phyloP scores from a whole-genome alignment of 30 jellyfish, hydroid and myxozoan genomes.

The Aurelia sp. region DNA sequence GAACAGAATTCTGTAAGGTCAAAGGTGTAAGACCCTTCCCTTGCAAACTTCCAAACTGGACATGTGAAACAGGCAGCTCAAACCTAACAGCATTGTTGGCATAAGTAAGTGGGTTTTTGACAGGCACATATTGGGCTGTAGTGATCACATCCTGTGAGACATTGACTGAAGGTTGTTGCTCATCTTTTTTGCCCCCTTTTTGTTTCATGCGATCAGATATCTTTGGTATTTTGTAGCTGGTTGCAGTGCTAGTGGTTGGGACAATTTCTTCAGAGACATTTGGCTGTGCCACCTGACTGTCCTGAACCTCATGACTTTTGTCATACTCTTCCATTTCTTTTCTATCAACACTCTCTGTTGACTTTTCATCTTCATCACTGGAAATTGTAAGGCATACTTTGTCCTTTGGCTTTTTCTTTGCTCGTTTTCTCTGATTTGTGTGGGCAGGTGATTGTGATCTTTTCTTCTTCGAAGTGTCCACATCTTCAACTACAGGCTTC shows the following conservation, averaged over 20 bases:
- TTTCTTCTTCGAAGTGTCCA: neutral
- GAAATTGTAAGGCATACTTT: constrained; percentile 73
- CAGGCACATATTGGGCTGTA: too few species aligned
- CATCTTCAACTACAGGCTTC: neutral
- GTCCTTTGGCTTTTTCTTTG: constrained; percentile 42
- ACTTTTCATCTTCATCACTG: constrained; percentile 75
- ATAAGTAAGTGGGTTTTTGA: neutral
- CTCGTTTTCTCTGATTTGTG: constrained; percentile 1
- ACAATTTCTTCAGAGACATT: neutral
- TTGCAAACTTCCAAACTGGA: constrained; percentile 62
- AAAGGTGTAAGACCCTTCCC: constrained; percentile 56
- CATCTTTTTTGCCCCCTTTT: constrained; percentile 57
- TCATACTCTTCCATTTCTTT: too few species aligned
- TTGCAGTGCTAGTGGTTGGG: neutral
- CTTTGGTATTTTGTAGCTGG: constrained; percentile 26
- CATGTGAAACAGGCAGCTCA: constrained; percentile 24
- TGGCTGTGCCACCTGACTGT: too few species aligned
- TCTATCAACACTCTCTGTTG: neutral
- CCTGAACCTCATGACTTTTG: too few species aligned
- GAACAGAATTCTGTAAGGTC: neutral
- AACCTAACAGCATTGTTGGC: constrained; percentile 3
- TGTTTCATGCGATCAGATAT: constrained; percentile 67
- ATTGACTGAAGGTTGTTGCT: too few species aligned
- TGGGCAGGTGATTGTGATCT: constrained; percentile 2
- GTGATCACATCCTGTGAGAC: too few species aligned